A percentile compares a stretch with the other conserved stretches of the same genome.
These are phyloP conservation scores for Peromyscus californicus DNA, from an alignment of 2,113 vertebrate genomes.

Conservation along the genomic window DNA sequence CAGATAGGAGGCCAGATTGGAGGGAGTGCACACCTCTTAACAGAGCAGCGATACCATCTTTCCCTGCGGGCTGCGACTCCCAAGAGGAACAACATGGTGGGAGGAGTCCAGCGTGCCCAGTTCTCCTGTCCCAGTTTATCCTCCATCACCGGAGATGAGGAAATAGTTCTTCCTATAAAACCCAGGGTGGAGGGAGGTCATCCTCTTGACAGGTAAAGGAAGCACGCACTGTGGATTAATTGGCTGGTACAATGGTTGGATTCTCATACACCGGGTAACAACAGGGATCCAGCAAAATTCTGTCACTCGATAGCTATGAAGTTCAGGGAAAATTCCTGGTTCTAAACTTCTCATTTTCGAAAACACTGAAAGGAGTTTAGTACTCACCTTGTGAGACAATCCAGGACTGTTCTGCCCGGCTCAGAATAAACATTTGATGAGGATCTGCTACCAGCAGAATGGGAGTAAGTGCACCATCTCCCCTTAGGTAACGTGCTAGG, in stretches of 20 bases:
- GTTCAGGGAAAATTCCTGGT: background rate
- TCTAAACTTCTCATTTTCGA: conserved; percentile 18
- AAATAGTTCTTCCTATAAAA: conserved; percentile 15
- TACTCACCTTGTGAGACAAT: background rate
- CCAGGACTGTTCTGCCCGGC: background rate
- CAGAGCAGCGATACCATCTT: background rate
- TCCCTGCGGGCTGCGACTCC: background rate
- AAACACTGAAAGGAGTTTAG: background rate
- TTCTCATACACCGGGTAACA: background rate
- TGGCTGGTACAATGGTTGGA: background rate
- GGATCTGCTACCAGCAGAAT: background rate
- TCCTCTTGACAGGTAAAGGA: background rate
- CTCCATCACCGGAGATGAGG: background rate
- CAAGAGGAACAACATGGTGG: background rate
- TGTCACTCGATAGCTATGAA: background rate
- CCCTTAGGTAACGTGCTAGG: background rate
- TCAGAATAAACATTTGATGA: background rate
- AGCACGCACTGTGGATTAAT: background rate
- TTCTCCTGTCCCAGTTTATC: background rate
- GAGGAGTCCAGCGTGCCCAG: background rate
- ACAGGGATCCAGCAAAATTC: background rate
- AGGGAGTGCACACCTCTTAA: too few species aligned
- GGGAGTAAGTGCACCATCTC: background rate
- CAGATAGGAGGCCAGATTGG: background rate
- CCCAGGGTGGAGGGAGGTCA: background rate